Evolutionary conservation across 1,140 invertebrate genomes (phyloP), one percentile per base, ranked within the genome.

Genomic region (Littorina saxatilis): DNA sequence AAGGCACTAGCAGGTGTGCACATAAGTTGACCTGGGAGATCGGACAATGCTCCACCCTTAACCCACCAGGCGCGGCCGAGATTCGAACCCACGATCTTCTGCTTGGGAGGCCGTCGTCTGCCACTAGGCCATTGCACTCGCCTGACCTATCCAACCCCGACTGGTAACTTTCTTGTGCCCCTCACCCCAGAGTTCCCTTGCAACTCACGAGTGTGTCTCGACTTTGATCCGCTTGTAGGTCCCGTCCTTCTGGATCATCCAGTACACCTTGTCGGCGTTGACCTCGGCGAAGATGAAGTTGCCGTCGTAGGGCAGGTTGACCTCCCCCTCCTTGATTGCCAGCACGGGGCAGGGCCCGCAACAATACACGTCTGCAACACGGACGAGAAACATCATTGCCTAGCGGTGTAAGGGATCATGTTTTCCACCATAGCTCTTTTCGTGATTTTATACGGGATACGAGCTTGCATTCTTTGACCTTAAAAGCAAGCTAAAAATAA

Each of bases 231-330:
- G 86, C 61, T 85, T 75, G 11, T 82, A 27, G 83, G 83, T 50
- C 80, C 58, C 83, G 20, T 82, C 87, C 79, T 90, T 37, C 75
- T 88, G 80, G 39, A 75, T 29, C 3, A 70, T 61, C 91, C 91
- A 93, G 75, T 90, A 86, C 94, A 96, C 27, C 96, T 94, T 93
- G 86, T 96, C 96, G 9, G 96, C 95, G 89, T 96, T 96, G 0
- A 96, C 94, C 91, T 96, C 95, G 55, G 95, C 94, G 91, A 96
- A 96, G 35, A 96, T 94, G 90, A 96, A 96, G 1, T 95, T 94
- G 2, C 94, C 95, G 87, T 96, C 96, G 87, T 95, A 96, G 47
- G 94, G 91, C 82, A 95, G 94, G 27, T 85, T 61, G 2, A 96
- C 94, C 91, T 96, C 95, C 15, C 96, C 96, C 73, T 94, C 93